phyloP scores from a whole-genome alignment of 2,113 vertebrate genomes.

The Nettapus auritus region DNA sequence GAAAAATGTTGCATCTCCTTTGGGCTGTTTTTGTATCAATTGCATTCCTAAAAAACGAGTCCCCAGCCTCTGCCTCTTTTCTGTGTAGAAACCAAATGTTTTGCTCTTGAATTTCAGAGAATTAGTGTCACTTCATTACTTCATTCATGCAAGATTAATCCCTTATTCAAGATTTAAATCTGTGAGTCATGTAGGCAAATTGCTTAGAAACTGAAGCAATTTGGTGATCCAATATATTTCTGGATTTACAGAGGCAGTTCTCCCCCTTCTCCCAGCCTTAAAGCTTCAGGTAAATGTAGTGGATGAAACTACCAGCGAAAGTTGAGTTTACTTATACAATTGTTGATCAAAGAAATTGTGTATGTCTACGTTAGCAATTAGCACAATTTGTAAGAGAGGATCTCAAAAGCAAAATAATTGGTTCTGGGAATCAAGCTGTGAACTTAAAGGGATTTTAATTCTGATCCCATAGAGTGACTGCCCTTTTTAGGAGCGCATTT shows the following conservation, averaged over 20 bases:
- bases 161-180: neutral
- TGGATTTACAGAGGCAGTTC: neutral
- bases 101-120: neutral
- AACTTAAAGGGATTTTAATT: neutral
- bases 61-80: neutral
- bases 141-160: neutral
- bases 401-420: neutral
- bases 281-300: neutral
- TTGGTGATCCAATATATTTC: neutral
- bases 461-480: neutral
- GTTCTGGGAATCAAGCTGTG: neutral
- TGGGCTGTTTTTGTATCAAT: neutral
- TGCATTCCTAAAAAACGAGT: neutral
- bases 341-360: neutral
- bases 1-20: neutral
- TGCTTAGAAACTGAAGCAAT: neutral
- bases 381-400: neutral
- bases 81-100: neutral
- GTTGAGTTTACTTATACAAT: neutral
- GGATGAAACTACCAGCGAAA: neutral
- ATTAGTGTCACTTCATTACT: neutral
- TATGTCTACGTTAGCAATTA: neutral
- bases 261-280: neutral
- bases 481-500: neutral
- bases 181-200: neutral